Base-by-base conservation (phyloP, 2,888 invertebrate genomes). In the Drosophila eohydei region DNA sequence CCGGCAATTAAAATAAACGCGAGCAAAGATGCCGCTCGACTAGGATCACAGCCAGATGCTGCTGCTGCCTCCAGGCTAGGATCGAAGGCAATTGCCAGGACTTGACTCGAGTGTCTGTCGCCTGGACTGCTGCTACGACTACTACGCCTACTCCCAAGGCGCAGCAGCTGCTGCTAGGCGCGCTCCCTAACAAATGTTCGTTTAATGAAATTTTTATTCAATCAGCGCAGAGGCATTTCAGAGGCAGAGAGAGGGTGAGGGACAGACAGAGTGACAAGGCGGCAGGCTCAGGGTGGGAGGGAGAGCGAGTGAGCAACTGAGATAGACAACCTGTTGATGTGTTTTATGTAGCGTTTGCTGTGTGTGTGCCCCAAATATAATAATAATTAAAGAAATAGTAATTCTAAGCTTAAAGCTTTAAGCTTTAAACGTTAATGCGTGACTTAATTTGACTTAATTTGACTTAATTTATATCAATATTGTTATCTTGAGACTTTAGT, bases 161-260 rank as follows among this genome's bases (percentile, higher is more conserved):
- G 46, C 72, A 72, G 67, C 48, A 51, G 51, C 51, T 32, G 48
- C 67, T 75, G 77, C 68, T 60, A 36, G 43, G 32, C 26, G 40
- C 56, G 16, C 68, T 54, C 76, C 44, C 55, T 64, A 71, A 64
- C 60, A 85, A 89, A 86, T 89, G 80, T 80, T 69, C 83, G 75
- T 75, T 82, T 82, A 89, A 86, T 86, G 81, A 85, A 86, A 88
- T 88, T 86, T 86, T 84, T 89, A 86, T 86, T 86, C 86, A 86
- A 86, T 86, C 86, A 86, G 66, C 65, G 68, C 69, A 41, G 40
- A 65, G 68, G 63, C 68, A 60, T 76, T 74, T 70, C 12, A 41
- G 11, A 36, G 14, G 26, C 3, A 44, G 11, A 55, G 59, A 5
- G 54, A 40, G 3, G 34, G n/a, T n/a, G 11, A 50, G n/a, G 21